Evolutionary conservation across 2,888 invertebrate genomes (phyloP), one percentile per base, ranked within the genome.

Genomic region (Dromius quadrimaculatus): DNA sequence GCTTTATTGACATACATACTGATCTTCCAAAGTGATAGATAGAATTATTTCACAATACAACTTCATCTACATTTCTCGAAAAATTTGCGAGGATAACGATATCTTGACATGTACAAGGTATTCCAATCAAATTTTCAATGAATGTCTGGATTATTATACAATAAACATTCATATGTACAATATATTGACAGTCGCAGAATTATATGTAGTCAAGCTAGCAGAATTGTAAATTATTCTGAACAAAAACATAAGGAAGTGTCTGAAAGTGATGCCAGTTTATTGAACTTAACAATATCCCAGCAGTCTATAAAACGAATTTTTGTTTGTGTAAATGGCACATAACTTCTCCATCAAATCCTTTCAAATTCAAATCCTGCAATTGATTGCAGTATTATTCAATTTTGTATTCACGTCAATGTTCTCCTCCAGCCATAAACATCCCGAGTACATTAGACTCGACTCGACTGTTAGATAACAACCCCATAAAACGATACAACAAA

Each of bases 281-380:
- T 41, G 41, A 41, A 54, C 28, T n/a, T 11, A 28, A 54, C 50
- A 54, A 54, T 54, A 11, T 54, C 23, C 28, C 50, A 11, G 28
- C 50, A 54, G 50, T 54, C 50, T 54, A 54, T 54, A 28, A 54
- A 54, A 54, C 41, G 15, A 11, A 54, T 54, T 54, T 54, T 54
- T 54, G 8, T 23, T 28, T 4, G 15, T 3, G 28, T 23, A 54
- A 54, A 54, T 54, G 23, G 23, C 50, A 54, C 50, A 54, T 54
- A 54, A 54, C 50, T 41, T 41, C 50, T 54, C 28, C 50, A 54
- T 54, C 50, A 54, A 28, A 54, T 23, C 50, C 50, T 54, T 54
- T 54, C 50, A 54, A 54, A 54, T 54, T 54, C 28, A 54, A 54
- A 54, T 54, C 50, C 50, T 17, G 28, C 50, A 54, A 54, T 54